Percentiles rank a stretch among this genome's conserved stretches.
Conservation (phyloP, 2,888 invertebrate genomes). For the Rhorus exstirpatorius region DNA sequence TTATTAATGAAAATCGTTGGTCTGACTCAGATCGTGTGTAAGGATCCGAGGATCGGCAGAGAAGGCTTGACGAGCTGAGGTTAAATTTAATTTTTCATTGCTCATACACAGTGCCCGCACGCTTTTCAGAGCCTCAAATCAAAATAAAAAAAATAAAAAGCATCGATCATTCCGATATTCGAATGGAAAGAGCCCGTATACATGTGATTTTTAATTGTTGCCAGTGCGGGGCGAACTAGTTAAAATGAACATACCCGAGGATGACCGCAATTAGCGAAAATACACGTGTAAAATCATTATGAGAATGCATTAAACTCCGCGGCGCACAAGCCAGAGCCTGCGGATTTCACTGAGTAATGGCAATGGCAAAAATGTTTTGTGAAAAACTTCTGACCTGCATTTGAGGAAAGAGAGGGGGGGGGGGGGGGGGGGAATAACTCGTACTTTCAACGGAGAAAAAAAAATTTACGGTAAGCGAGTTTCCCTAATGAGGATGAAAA, state of each 20-base stretch:
- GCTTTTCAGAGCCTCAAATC: too few species aligned
- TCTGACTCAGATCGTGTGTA: too few species aligned
- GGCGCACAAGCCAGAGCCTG: neutral
- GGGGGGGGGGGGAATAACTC: neutral
- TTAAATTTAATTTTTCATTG: too few species aligned
- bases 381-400: neutral
- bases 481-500: conserved; percentile 7
- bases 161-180: too few species aligned
- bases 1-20: too few species aligned
- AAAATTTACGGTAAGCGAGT: neutral
- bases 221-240: conserved; percentile 21
- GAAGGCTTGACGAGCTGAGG: too few species aligned
- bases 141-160: too few species aligned
- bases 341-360: neutral
- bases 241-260: conserved; percentile 52
- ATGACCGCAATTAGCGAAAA: conserved; percentile 41
- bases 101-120: too few species aligned
- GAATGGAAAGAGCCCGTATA: too few species aligned
- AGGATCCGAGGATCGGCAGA: too few species aligned
- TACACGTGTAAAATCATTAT: conserved; percentile 19
- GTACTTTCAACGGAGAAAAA: neutral
- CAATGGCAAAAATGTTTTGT: conserved; percentile 27
- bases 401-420: neutral
- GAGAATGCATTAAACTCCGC: neutral
- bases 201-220: too few species aligned